phyloP scores from a whole-genome alignment of 2,113 vertebrate genomes.

The Lepus americanus region DNA sequence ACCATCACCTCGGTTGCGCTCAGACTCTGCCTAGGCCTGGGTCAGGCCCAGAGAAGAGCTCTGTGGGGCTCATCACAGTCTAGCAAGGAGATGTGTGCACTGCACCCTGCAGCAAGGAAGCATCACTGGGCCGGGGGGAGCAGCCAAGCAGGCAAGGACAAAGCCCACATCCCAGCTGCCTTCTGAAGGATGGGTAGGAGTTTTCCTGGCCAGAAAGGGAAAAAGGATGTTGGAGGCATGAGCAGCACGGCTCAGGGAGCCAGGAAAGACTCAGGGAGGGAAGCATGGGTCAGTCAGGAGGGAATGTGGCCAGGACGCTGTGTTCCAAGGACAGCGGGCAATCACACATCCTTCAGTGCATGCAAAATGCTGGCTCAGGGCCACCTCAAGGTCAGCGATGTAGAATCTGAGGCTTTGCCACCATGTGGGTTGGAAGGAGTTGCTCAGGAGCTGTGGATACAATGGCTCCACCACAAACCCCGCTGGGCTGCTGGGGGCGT shows the following conservation, averaged over 20 bases:
- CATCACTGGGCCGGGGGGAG: background rate
- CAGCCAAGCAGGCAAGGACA: background rate
- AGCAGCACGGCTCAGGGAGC: background rate
- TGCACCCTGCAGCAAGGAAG: background rate
- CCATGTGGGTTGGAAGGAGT: rapidly evolving
- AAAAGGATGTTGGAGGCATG: background rate
- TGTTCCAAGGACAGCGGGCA: background rate
- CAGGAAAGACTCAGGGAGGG: background rate
- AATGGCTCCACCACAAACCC: background rate
- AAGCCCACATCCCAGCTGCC: background rate
- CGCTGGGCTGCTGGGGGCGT: rapidly evolving
- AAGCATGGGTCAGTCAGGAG: background rate
- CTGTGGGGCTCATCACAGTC: background rate
- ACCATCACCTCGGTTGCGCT: background rate
- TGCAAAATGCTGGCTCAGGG: rapidly evolving
- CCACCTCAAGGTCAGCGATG: rapidly evolving
- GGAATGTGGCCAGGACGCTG: background rate
- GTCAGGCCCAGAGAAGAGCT: background rate
- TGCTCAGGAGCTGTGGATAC: background rate
- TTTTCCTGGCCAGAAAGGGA: background rate
- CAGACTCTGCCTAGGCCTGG: background rate
- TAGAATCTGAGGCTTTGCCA: background rate
- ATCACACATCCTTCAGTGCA: background rate
- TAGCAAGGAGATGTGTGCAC: background rate
- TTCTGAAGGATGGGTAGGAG: background rate